Evolutionary conservation across 1,140 invertebrate species (phyloP), one percentile per base, ranked within the genome.

Genomic region (Sarcophaga peregrina): DNA sequence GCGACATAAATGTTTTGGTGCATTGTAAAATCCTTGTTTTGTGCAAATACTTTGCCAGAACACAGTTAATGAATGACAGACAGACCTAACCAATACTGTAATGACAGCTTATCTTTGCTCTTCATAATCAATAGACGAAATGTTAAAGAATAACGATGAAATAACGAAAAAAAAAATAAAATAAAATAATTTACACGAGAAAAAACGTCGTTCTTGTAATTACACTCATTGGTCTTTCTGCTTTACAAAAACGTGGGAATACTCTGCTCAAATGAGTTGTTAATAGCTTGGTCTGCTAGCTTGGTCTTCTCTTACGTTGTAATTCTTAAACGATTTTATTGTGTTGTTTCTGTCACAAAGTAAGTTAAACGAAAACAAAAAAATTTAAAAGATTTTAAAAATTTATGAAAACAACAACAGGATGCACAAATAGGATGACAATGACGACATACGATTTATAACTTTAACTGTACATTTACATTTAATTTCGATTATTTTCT

Each of bases 371-470:
- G 25, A 37, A 1, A 37, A 37, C 1, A 37, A 37, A 37, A 37
- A 37, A 37, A 37, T 2, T 2, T 37, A 37, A 37, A 37, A 37
- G 25, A 37, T 37, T 37, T 37, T 25, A 47, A 78, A 78, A 47
- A 78, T 78, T 78, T 78, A 78, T 78, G 75, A 78, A 76, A 78
- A 78, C 75, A 52, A 78, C 10, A 78, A 78, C 75, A 78, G 75
- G 75, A 78, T 78, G 75, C 47, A 78, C 75, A 78, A 50, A 78
- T 50, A 20, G 20, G 17, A 25, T 52, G n/a, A n/a, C n/a, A n/a
- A n/a, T 72, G 20, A 20, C 62, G 25, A 37, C 25, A 4, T 37
- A 2, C 25, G 25, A 2, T 37, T 37, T n/a, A n/a, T n/a, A n/a
- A n/a, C n/a, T n/a, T n/a, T n/a, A n/a, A n/a, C n/a, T n/a, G n/a